Percentiles rank a stretch among this genome's conserved stretches.
phyloP scores from a whole-genome alignment of 2,888 invertebrate genomes.

The Caenorhabditis japonica region DNA sequence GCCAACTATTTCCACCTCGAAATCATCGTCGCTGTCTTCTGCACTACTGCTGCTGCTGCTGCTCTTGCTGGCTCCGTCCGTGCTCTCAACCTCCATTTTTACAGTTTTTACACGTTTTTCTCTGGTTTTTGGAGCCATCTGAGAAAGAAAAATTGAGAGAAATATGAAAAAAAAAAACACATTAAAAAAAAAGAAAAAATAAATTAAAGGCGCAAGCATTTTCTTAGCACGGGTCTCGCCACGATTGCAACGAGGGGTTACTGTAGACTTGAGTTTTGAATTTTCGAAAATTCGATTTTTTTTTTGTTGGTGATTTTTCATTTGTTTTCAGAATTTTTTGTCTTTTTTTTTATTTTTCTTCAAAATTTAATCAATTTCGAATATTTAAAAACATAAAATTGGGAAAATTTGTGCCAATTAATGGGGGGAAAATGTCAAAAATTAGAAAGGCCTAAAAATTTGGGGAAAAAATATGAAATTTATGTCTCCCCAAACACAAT shows the following conservation, averaged over 20 bases:
- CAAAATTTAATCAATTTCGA: background rate
- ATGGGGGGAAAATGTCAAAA: background rate
- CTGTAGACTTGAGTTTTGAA: too few relatives aligned
- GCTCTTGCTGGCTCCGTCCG: background rate
- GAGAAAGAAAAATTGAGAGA: background rate
- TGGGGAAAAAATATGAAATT: background rate
- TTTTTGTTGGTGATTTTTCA: too few relatives aligned
- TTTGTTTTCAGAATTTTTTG: too few relatives aligned
- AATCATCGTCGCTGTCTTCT: conserved; percentile 36
- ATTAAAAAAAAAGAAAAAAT: too few relatives aligned
- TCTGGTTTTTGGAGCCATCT: conserved; percentile 19
- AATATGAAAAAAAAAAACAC: too few relatives aligned
- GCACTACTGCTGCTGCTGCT: conserved; percentile 22
- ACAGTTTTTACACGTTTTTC: background rate
- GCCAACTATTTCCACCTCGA: conserved; percentile 1
- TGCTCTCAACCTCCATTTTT: background rate
- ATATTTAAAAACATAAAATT: background rate
- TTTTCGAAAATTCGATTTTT: too few relatives aligned
- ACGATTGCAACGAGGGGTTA: too few relatives aligned
- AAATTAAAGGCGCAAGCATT: too few relatives aligned
- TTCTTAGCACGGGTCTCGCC: too few relatives aligned
- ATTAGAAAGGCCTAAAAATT: too few relatives aligned
- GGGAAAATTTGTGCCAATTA: background rate
- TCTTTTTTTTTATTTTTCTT: too few relatives aligned
- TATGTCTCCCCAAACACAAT: too few relatives aligned